Percentiles rank a stretch among this genome's conserved stretches.
phyloP scores from a whole-genome alignment of 2,113 vertebrate species.

The Caloenas nicobarica region DNA sequence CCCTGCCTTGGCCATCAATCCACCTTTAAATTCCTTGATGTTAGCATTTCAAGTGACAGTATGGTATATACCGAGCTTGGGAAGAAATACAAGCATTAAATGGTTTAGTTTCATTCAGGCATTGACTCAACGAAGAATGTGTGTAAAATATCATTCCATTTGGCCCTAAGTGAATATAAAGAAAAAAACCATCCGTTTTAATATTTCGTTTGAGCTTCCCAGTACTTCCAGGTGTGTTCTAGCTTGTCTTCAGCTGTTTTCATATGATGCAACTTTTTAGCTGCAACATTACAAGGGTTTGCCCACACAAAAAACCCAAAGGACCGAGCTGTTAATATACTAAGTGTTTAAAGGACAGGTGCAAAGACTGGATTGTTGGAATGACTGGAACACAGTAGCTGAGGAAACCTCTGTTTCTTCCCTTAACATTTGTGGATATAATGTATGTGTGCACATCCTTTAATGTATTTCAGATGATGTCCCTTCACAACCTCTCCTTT shows the following conservation, averaged over 20 bases:
- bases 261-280: neutral
- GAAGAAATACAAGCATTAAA: conserved; percentile 44
- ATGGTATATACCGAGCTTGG: neutral
- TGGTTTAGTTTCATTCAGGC: conserved; percentile 41
- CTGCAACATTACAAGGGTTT: neutral
- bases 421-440: neutral
- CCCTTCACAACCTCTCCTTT: neutral
- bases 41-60: neutral
- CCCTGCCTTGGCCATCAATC: neutral
- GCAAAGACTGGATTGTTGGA: neutral
- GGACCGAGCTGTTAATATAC: neutral
- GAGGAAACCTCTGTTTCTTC: neutral
- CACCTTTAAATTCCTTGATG: neutral
- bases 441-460: neutral
- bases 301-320: neutral
- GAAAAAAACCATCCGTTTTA: neutral
- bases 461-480: neutral
- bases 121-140: neutral
- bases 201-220: neutral
- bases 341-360: neutral
- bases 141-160: neutral
- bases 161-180: neutral
- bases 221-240: neutral
- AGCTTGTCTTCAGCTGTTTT: neutral
- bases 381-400: neutral